A percentile compares a stretch with the other conserved stretches of the same genome.
phyloP scores from a whole-genome alignment of 2,888 invertebrate genomes.

The Zootermopsis nevadensis region DNA sequence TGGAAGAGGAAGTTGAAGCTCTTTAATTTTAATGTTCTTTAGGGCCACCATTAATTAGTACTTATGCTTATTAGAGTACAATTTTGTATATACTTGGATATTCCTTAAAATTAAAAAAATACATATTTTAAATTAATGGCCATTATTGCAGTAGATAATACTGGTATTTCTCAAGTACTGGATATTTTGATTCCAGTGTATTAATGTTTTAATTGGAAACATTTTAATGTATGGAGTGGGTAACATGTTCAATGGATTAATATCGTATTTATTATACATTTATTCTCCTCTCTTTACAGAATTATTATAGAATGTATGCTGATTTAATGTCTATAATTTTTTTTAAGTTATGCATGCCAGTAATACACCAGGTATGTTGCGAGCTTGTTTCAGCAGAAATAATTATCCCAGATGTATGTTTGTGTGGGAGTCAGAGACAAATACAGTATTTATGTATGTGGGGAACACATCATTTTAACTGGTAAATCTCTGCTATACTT shows the following conservation, averaged over 20 bases:
- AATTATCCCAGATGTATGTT: neutral
- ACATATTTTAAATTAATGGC: neutral
- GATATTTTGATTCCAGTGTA: no score
- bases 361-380: neutral
- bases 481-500: no score
- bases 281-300: neutral
- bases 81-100: neutral
- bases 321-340: conserved; percentile 1
- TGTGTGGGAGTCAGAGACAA: neutral
- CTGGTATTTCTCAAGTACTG: neutral
- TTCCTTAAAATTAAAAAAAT: neutral
- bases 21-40: neutral
- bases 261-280: conserved; percentile 8
- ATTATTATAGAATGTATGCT: neutral
- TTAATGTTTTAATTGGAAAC: neutral
- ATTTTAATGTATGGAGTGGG: neutral
- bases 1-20: neutral
- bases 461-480: no score
- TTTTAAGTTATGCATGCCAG: neutral
- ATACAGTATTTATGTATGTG: no score
- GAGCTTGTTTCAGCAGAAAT: neutral
- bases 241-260: conserved; percentile 19
- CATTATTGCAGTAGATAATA: neutral
- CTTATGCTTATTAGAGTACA: neutral
- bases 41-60: neutral